These are phyloP conservation scores for Diarsia rubi DNA, from an alignment of 2,888 invertebrate genomes.

Conservation along the genomic window DNA sequence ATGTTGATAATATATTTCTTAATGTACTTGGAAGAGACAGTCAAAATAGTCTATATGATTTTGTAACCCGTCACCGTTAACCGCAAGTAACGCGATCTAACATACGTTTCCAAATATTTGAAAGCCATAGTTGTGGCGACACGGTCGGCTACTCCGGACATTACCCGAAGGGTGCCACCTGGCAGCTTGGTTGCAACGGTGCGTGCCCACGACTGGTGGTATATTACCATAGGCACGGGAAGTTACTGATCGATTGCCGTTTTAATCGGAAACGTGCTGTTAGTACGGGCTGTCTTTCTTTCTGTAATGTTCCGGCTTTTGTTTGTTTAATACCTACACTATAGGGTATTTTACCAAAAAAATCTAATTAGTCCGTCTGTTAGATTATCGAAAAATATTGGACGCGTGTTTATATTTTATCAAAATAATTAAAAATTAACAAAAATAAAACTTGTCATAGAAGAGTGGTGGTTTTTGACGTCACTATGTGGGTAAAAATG, in stretches of 20 bases:
- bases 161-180: constrained; percentile 75
- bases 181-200: constrained; percentile 73
- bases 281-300: constrained; percentile 34
- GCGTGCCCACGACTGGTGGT: constrained; percentile 73
- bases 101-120: constrained; percentile 72
- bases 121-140: constrained; percentile 80
- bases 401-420: no score
- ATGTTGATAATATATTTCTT: no score
- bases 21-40: neutral
- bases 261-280: constrained; percentile 58
- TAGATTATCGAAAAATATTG: no score
- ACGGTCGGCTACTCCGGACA: constrained; percentile 76
- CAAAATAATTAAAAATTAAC: no score
- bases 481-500: no score
- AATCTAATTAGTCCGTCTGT: no score
- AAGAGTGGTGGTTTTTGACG: no score
- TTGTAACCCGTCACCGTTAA: constrained; percentile 28
- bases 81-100: constrained; percentile 60
- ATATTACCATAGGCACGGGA: constrained; percentile 64
- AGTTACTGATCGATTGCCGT: constrained; percentile 64
- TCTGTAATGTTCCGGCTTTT: constrained; percentile 27
- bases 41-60: neutral
- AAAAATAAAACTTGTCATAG: no score
- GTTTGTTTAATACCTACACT: constrained; percentile 16
- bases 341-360: no score